phyloP scores from a whole-genome alignment of 2,888 invertebrate genomes.

The Lasioglossum villosulum region DNA sequence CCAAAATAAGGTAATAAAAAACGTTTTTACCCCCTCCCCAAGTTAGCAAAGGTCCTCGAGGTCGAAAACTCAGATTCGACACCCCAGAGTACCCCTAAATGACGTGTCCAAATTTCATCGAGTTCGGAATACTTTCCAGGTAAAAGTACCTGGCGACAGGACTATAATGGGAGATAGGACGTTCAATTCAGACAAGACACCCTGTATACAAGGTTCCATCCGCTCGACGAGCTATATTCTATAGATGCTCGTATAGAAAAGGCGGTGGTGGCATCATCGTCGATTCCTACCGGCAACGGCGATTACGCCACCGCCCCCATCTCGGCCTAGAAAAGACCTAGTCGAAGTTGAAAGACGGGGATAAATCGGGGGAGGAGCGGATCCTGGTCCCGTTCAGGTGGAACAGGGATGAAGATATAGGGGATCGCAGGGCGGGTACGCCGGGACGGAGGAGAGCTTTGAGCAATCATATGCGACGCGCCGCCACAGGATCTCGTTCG shows the following conservation, averaged over 20 bases:
- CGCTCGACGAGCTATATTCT: conserved; percentile 42
- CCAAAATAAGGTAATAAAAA: too few species aligned
- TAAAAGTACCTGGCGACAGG: too few species aligned
- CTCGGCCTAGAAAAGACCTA: conserved; percentile 1
- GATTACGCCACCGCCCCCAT: conserved; percentile 47
- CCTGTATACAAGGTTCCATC: conserved; percentile 3
- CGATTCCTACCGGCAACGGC: conserved; percentile 58
- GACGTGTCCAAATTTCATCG: too few species aligned
- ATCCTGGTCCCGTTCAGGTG: background rate
- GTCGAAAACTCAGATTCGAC: too few species aligned
- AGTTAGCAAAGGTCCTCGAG: too few species aligned
- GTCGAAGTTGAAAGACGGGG: conserved; percentile 7
- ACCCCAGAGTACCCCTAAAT: too few species aligned
- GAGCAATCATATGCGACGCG: conserved; percentile 75
- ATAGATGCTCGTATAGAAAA: conserved; percentile 54
- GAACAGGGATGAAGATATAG: background rate
- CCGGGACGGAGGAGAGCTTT: conserved; percentile 58
- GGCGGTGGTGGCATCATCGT: conserved; percentile 60
- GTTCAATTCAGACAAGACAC: background rate
- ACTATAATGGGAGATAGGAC: background rate
- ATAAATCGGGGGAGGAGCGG: conserved; percentile 34
- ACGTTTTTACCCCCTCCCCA: too few species aligned
- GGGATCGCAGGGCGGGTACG: background rate
- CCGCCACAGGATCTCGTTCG: conserved; percentile 56
- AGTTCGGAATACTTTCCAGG: too few species aligned